Base-by-base conservation (phyloP, 2,888 invertebrate species). In the Caenorhabditis macrosperma region DNA sequence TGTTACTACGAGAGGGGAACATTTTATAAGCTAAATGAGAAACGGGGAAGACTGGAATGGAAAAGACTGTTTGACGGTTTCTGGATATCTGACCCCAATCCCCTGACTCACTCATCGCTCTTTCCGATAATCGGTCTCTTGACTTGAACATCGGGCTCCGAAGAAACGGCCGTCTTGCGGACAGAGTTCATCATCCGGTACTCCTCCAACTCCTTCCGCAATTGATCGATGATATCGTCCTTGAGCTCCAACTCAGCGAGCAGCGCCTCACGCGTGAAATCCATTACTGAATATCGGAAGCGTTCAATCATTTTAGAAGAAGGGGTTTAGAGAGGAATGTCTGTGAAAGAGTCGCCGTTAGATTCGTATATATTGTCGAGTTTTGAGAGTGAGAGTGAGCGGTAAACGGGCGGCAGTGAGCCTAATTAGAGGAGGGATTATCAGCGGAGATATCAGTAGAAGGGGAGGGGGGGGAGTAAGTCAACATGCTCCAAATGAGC, bases 101-200 rank as follows among this genome's bases (percentile, higher is more conserved):
- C 50, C 17, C 5, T 7, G 22, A 78, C 83, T 75, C 48, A 83
- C 83, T 82, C 83, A 59, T 83, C 75, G 44, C 83, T 83, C 46
- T 83, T 83, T 12, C 80, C 82, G 63, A 82, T 71, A 38, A 75
- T 82, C 3, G 78, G 68, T 12, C 81, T 41, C 9, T 69, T 66
- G 22, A 67, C 72, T 17, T 72, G 61, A 20, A 66, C 66, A 26
- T 83, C 84, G 1, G 87, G 82, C 67, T 88, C 88, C 4, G 88
- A 85, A 1, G 87, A 87, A 30, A 88, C 83, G 6, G 88, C 88
- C 15, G 86, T 86, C 57, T 88, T 88, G 15, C 88, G 75, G 1
- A 82, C 81, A 20, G 72, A 69, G 30, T 75, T 82, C 66, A 17
- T 52, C 33, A 59, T 44, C 24, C 78, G 80, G 46, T 78, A 84